Percentiles rank a stretch among this genome's conserved stretches.
These are phyloP conservation scores for Pseudolycoriella hygida DNA, from an alignment of 2,888 invertebrate genomes.

Conservation along the genomic window DNA sequence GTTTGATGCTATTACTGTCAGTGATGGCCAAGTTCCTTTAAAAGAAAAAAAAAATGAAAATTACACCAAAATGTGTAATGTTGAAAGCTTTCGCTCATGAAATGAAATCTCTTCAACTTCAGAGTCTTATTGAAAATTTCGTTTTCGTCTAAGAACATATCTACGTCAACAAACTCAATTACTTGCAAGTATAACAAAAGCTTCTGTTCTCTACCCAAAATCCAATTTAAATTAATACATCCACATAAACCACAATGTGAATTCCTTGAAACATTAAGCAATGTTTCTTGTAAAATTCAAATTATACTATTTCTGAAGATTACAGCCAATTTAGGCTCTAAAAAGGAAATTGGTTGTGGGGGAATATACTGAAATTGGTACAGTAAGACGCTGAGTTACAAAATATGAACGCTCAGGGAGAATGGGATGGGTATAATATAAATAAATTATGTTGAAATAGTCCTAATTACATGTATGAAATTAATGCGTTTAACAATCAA, in stretches of 20 bases:
- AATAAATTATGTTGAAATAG: neutral
- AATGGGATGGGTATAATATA: neutral
- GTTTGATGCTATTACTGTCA: too few species aligned
- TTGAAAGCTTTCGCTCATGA: too few species aligned
- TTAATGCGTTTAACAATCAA: neutral
- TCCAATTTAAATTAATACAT: conserved; percentile 6
- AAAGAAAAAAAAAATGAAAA: too few species aligned
- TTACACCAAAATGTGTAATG: too few species aligned
- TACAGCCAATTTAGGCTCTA: conserved; percentile 5
- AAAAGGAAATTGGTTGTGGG: neutral
- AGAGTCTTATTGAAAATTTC: too few species aligned
- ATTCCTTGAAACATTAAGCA: conserved; percentile 4
- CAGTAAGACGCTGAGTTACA: neutral
- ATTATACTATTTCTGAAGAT: conserved; percentile 4
- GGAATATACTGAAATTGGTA: neutral
- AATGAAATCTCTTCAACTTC: too few species aligned
- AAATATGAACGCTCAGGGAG: neutral
- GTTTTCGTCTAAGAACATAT: too few species aligned
- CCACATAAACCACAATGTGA: conserved; percentile 5
- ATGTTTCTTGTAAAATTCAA: conserved; percentile 5
- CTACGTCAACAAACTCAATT: neutral
- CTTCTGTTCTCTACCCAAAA: conserved; percentile 2
- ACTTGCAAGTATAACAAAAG: conserved; percentile 1
- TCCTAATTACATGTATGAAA: neutral
- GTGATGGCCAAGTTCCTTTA: too few species aligned